A percentile compares a stretch with the other conserved stretches of the same genome.
Conservation (phyloP, 2,113 vertebrate genomes). For the Strix uralensis region DNA sequence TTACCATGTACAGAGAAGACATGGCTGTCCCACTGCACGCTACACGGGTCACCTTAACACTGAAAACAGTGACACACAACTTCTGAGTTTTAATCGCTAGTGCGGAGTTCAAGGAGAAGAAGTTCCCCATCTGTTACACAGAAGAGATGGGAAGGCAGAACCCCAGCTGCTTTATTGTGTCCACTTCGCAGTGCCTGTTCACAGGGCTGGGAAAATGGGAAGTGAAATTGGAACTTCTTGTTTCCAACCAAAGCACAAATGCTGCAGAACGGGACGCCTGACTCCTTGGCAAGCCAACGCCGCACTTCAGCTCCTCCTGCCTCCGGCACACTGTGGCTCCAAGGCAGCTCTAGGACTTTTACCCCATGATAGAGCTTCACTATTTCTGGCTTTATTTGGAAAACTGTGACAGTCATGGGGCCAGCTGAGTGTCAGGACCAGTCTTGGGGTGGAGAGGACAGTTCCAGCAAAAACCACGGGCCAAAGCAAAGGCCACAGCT, state of each 20-base stretch:
- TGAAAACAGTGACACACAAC: accelerated
- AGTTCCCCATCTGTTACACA: background rate
- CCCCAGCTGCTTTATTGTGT: no score
- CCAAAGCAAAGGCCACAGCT: background rate
- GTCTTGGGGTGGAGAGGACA: background rate
- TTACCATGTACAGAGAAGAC: background rate
- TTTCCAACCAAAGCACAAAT: background rate
- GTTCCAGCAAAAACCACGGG: background rate
- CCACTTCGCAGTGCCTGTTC: background rate
- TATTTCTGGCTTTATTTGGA: background rate
- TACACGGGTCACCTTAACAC: background rate
- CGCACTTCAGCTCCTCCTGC: accelerated
- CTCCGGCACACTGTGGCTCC: accelerated
- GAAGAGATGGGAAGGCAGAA: background rate
- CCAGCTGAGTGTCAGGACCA: background rate
- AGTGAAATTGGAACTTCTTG: background rate
- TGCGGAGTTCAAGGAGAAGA: background rate
- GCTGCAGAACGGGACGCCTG: accelerated
- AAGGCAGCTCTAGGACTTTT: background rate
- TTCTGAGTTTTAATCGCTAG: accelerated
- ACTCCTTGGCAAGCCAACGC: accelerated
- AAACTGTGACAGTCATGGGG: background rate
- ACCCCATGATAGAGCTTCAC: background rate
- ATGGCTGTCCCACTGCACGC: background rate
- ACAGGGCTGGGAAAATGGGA: background rate